phyloP scores from a whole-genome alignment of 2,797 vertebrate genomes.

The Tenualosa ilisha region DNA sequence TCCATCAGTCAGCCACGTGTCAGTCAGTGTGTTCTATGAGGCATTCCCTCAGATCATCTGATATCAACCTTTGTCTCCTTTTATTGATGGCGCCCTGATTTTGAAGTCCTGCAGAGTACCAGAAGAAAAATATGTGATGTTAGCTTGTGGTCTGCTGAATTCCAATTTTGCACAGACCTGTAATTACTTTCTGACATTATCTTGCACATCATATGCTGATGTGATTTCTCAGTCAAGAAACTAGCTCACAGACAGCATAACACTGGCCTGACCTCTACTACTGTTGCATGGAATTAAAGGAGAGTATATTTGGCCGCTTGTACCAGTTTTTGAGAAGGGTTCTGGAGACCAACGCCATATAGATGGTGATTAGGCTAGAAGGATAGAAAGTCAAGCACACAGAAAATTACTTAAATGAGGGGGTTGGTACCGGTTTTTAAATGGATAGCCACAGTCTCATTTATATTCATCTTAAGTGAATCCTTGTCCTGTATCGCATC shows the following conservation, averaged over 20 bases:
- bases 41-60: not conserved
- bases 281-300: not conserved
- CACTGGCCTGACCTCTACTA: not conserved
- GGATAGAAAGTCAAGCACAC: not conserved
- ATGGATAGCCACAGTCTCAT: not conserved
- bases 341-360: not conserved
- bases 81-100: not conserved
- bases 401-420: not conserved
- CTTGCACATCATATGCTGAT: not conserved
- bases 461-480: not conserved
- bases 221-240: not conserved
- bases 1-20: not conserved
- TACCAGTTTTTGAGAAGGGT: not conserved
- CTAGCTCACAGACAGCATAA: not conserved
- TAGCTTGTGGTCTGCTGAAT: not conserved
- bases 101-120: not conserved
- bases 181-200: not conserved
- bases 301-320: not conserved
- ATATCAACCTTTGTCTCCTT: not conserved
- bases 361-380: not conserved
- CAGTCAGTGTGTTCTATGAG: not conserved
- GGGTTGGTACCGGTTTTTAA: not conserved
- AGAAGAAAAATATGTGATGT: not conserved
- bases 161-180: slow-evolving; percentile 9
- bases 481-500: slow-evolving; percentile 28